Percentiles rank a stretch among this genome's conserved stretches.
Conservation (phyloP, 2,888 invertebrate species). For the Pyrrhosoma nymphula region DNA sequence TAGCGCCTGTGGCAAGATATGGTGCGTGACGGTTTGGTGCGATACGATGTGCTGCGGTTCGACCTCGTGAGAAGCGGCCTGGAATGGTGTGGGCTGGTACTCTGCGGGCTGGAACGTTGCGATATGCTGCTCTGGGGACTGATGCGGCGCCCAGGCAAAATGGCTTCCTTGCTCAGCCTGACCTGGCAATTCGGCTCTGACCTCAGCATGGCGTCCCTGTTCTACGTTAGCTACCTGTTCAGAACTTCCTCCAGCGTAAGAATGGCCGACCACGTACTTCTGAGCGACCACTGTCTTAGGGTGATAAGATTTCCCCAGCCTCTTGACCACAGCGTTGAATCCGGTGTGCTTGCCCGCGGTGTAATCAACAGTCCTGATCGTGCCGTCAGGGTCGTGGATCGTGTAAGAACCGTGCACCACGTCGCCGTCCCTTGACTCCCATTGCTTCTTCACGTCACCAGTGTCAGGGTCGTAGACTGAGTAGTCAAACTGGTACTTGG, state of each 20-base stretch:
- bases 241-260: neutral
- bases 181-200: neutral
- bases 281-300: neutral
- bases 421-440: conserved; percentile 49
- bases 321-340: conserved; percentile 35
- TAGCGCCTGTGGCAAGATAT: too few species aligned
- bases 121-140: too few species aligned
- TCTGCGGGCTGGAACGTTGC: too few species aligned
- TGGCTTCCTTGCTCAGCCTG: neutral
- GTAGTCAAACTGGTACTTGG: conserved; percentile 70
- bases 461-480: conserved; percentile 70
- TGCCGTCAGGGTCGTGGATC: conserved; percentile 38
- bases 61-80: neutral
- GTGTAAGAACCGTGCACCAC: conserved; percentile 31
- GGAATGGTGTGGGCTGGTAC: neutral
- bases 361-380: conserved; percentile 38
- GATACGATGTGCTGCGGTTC: neutral
- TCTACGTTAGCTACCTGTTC: neutral
- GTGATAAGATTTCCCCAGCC: conserved; percentile 2
- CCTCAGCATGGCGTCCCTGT: neutral
- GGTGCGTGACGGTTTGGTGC: neutral
- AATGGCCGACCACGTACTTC: neutral
- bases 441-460: conserved; percentile 70
- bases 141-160: neutral
- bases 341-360: conserved; percentile 26